Evolutionary conservation across 2,113 vertebrate genomes (phyloP).

Genomic region (Poicephalus gulielmi): DNA sequence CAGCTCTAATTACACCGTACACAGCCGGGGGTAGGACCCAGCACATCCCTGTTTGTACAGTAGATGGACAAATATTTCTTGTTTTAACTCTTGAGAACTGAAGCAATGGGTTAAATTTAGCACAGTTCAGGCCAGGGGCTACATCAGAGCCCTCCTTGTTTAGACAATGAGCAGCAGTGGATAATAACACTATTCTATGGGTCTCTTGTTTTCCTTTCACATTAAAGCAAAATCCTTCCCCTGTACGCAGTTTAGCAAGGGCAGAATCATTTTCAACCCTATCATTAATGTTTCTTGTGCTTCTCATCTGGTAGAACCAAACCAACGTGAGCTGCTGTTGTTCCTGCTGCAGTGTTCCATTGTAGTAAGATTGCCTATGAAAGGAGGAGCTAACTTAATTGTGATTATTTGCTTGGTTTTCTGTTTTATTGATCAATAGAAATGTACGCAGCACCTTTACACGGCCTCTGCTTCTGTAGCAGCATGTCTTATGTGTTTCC

Average conservation of each 20-base stretch:
- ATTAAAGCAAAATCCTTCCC: neutral
- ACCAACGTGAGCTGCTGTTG: neutral
- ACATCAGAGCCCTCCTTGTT: neutral
- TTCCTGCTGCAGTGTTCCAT: neutral
- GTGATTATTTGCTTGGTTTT: neutral
- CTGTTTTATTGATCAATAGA: neutral
- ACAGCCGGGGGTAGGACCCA: neutral
- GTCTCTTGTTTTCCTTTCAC: neutral
- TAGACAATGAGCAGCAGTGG: neutral
- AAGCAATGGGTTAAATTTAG: neutral
- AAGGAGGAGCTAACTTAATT: neutral
- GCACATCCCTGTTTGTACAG: neutral
- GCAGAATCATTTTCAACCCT: neutral
- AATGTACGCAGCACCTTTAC: neutral
- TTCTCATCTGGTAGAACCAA: neutral
- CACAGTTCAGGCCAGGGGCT: neutral
- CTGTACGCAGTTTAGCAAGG: neutral
- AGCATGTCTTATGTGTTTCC: accelerated
- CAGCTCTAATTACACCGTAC: neutral
- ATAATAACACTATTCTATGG: accelerated
- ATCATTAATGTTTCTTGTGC: neutral
- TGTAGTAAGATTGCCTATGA: neutral
- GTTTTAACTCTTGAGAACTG: neutral
- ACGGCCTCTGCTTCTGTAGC: neutral
- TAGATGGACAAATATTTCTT: neutral